A percentile compares a stretch with the other conserved stretches of the same genome.
Evolutionary conservation across 2,797 vertebrate species (phyloP).

Genomic region (Novumbra hubbsi): DNA sequence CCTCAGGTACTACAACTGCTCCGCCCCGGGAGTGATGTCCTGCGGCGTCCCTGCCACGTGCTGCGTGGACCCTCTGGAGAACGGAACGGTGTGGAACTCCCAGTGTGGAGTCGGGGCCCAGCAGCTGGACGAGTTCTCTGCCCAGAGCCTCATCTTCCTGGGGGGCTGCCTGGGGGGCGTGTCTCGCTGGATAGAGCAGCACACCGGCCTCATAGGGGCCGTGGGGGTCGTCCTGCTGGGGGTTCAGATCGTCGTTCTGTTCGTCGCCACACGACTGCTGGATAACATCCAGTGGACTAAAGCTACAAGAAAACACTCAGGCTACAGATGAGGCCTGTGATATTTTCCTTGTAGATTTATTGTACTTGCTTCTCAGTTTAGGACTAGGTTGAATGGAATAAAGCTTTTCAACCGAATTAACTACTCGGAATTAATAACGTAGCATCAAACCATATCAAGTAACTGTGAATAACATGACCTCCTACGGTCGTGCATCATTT

Average conservation of each 20-base stretch:
- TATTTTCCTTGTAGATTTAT: too few species aligned
- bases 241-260: slow-evolving; percentile 70
- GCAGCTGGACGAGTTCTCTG: slow-evolving; percentile 67
- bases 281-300: slow-evolving; percentile 62
- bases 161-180: slow-evolving; percentile 81
- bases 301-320: not conserved
- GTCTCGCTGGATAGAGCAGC: slow-evolving; percentile 72
- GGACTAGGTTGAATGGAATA: too few species aligned
- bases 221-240: slow-evolving; percentile 40
- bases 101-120: slow-evolving; percentile 81
- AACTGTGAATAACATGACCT: too few species aligned
- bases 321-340: too few species aligned
- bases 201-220: slow-evolving; percentile 51
- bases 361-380: too few species aligned
- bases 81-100: slow-evolving; percentile 77
- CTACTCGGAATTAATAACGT: too few species aligned
- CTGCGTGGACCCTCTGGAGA: slow-evolving; percentile 80
- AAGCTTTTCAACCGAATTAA: too few species aligned
- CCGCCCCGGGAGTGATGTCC: slow-evolving; percentile 78
- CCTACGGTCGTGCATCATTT: too few species aligned
- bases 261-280: slow-evolving; percentile 69
- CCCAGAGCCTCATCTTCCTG: slow-evolving; percentile 69
- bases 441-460: too few species aligned
- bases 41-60: slow-evolving; percentile 89
- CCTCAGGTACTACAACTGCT: slow-evolving; percentile 91